A percentile compares a stretch with the other conserved stretches of the same genome.
phyloP scores from a whole-genome alignment of 1,140 invertebrate genomes.

The Diuraphis noxia region DNA sequence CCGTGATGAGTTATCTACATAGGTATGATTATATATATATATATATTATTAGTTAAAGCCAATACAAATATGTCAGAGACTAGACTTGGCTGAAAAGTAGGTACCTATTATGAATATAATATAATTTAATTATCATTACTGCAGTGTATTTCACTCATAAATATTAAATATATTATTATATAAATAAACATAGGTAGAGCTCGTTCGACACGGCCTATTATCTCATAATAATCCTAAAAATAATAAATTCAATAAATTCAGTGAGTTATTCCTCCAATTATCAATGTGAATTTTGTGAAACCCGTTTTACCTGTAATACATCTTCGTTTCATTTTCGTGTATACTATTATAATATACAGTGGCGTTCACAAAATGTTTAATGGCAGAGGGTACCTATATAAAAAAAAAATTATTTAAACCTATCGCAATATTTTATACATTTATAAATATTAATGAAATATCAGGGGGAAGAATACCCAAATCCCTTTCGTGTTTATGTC shows the following conservation, averaged over 20 bases:
- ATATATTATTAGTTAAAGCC: not conserved
- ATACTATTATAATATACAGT: not conserved
- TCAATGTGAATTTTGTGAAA: not conserved
- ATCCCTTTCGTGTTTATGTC: too few species aligned
- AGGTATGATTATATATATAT: not conserved
- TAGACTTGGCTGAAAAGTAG: not conserved
- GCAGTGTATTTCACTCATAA: not conserved
- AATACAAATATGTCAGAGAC: not conserved
- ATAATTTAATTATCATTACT: not conserved
- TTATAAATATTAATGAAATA: too few species aligned
- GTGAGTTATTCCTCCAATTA: not conserved
- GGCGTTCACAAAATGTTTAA: too few species aligned
- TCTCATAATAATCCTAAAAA: not conserved
- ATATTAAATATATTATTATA: not conserved
- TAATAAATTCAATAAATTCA: not conserved
- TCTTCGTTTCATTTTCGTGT: not conserved
- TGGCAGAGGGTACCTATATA: too few species aligned
- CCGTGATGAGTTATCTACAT: not conserved
- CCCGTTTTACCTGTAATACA: not conserved
- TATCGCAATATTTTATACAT: too few species aligned
- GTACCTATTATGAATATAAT: not conserved
- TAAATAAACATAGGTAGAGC: not conserved
- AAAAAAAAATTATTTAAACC: too few species aligned
- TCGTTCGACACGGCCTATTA: not conserved
- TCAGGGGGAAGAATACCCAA: too few species aligned